Conservation (phyloP, 1,140 invertebrate genomes). For the Cydia amplana region DNA sequence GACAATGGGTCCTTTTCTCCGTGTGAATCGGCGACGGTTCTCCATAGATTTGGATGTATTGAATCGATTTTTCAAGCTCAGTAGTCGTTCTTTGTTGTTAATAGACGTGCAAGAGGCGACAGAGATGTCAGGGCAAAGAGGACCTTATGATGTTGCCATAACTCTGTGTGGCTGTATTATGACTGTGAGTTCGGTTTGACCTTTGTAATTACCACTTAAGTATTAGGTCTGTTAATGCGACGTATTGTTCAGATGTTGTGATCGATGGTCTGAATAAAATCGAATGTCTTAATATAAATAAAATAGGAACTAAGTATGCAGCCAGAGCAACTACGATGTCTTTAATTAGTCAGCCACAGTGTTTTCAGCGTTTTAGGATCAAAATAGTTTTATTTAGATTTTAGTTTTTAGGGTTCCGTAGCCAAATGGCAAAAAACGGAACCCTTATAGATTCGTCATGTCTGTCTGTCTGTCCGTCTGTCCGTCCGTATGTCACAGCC, state of each 20-base stretch:
- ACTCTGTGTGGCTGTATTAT: background rate
- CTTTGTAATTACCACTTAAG: slow-evolving; percentile 58
- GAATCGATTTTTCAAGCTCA: slow-evolving; percentile 76
- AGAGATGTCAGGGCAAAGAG: background rate
- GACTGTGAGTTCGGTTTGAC: slow-evolving; percentile 35
- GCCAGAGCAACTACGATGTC: background rate
- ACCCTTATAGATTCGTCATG: too few species aligned
- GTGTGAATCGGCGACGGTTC: slow-evolving; percentile 56
- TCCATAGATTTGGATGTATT: slow-evolving; percentile 68
- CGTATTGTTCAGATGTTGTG: slow-evolving; percentile 42
- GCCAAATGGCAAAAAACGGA: too few species aligned
- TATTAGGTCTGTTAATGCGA: slow-evolving; percentile 46
- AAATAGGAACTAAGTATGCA: background rate
- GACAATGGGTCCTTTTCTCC: slow-evolving; percentile 68
- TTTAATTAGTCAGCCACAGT: background rate
- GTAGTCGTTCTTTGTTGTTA: slow-evolving; percentile 72
- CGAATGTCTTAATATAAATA: slow-evolving; percentile 16
- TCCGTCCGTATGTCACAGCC: too few species aligned
- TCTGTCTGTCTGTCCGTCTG: too few species aligned
- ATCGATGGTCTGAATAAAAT: slow-evolving; percentile 31
- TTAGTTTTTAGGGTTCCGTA: too few species aligned
- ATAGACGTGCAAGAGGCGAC: slow-evolving; percentile 39
- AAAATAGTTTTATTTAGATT: too few species aligned
- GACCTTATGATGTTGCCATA: slow-evolving; percentile 48
- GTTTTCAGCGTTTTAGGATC: too few species aligned